A percentile compares a stretch with the other conserved stretches of the same genome.
These are phyloP conservation scores for Parauchenoglanis ngamensis DNA, from an alignment of 2,797 vertebrate genomes.

Conservation along the genomic window DNA sequence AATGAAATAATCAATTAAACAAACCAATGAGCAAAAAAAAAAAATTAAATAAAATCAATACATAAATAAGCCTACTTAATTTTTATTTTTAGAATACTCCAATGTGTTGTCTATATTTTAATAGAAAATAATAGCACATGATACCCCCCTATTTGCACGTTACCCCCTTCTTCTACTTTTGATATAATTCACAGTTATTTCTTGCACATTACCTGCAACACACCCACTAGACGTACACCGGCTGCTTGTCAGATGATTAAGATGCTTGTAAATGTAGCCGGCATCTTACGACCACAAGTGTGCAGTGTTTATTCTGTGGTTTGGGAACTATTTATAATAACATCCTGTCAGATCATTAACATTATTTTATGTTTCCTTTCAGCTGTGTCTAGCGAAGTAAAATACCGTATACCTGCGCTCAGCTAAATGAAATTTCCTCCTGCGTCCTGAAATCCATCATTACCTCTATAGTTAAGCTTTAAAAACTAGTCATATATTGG, in stretches of 20 bases:
- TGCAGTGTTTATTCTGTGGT: not conserved
- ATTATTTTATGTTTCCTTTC: not conserved
- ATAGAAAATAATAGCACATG: not conserved
- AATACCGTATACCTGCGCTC: not conserved
- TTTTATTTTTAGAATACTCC: not conserved
- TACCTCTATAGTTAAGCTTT: not conserved
- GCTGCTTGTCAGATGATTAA: not conserved
- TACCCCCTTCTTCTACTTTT: too few species aligned
- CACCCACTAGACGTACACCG: not conserved
- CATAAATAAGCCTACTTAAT: not conserved
- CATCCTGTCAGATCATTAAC: not conserved
- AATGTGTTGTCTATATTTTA: not conserved
- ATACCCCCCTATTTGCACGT: not conserved
- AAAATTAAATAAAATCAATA: not conserved
- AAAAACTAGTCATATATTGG: conserved; percentile 15
- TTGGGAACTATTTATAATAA: not conserved
- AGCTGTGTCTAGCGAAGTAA: not conserved
- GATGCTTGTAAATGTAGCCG: not conserved
- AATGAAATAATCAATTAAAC: not conserved
- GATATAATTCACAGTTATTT: not conserved
- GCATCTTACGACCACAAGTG: not conserved
- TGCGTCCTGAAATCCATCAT: not conserved
- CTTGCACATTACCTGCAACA: not conserved
- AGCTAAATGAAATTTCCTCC: not conserved
- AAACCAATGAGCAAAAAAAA: not conserved